Base-by-base conservation (phyloP, 2,797 vertebrate species). In the Amazonetta brasiliensis region DNA sequence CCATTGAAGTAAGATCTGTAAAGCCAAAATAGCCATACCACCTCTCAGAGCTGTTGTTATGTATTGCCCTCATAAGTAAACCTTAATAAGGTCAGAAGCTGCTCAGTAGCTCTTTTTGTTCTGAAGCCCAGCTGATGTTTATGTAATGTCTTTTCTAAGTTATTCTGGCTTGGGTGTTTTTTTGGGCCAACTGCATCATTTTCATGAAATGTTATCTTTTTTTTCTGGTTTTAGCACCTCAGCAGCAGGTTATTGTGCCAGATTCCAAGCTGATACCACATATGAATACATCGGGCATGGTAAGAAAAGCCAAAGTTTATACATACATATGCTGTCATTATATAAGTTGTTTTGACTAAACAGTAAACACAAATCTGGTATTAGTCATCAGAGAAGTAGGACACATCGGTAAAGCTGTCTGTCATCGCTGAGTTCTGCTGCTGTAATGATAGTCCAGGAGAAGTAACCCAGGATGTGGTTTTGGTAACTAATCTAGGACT, bases 201-300 rank as follows among this genome's bases (percentile, higher is more conserved):
- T 69, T 90, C 0, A 5, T 75, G 16, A 73, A 91, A 30, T 82
- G 39, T 15, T 86, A 5, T 41, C 55, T 26, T 68, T 89, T 33
- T 50, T 25, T 80, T 48, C 46, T 89, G 13, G 95, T 95, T 95
- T 16, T 97, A 99, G 99, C 98, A 90, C 97, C 99, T 92, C 99
- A 99, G 95, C 99, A 99, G 97, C 99, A 99, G 98, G 99, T 99
- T 97, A 99, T 99, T 94, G 98, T 99, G 94, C 99, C 99, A 91
- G 99, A 99, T 95, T 97, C 98, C 60, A 99, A 99, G 97, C 97
- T 99, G 90, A 98, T 99, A 80, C 99, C 99, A 30, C 99, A 99
- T 95, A 99, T 99, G 99, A 99, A 98, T 95, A 97, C 99, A 6
- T 99, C 99, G 1, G 99, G 99, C 97, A 99, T 99, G 99, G 99